A percentile compares a stretch with the other conserved stretches of the same genome.
Evolutionary conservation across 1,140 invertebrate genomes (phyloP).

Genomic region (Drosophila mauritiana): DNA sequence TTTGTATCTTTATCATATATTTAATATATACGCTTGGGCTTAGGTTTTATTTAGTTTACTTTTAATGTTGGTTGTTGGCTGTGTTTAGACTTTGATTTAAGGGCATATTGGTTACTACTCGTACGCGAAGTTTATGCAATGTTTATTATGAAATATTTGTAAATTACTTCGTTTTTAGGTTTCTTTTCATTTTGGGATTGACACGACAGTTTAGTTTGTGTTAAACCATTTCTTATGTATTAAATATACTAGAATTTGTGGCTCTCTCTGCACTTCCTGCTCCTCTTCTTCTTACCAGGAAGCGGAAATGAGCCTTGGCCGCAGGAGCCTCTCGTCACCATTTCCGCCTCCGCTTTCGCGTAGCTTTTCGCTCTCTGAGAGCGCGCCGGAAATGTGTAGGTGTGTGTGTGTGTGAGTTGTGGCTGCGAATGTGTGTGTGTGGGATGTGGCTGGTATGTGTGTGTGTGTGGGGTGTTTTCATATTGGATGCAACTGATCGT

Average conservation of each 20-base stretch:
- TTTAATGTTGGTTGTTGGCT: slow-evolving; percentile 59
- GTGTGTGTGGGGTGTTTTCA: slow-evolving; percentile 25
- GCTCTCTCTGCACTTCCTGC: slow-evolving; percentile 28
- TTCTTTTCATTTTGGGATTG: slow-evolving; percentile 59
- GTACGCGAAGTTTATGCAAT: slow-evolving; percentile 67
- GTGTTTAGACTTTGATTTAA: slow-evolving; percentile 77
- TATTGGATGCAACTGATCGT: slow-evolving; percentile 57
- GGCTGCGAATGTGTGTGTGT: slow-evolving; percentile 14
- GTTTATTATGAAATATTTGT: slow-evolving; percentile 64
- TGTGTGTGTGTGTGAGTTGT: slow-evolving; percentile 25
- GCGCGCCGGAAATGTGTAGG: slow-evolving; percentile 56
- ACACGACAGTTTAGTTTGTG: slow-evolving; percentile 46
- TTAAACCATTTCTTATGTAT: slow-evolving; percentile 56
- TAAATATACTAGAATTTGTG: slow-evolving; percentile 71
- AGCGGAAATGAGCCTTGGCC: slow-evolving; percentile 13
- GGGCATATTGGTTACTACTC: slow-evolving; percentile 76
- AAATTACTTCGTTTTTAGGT: slow-evolving; percentile 62
- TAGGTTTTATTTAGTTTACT: slow-evolving; percentile 48
- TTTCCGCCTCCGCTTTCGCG: slow-evolving; percentile 36
- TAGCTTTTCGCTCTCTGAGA: slow-evolving; percentile 64
- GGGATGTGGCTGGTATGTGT: slow-evolving; percentile 20
- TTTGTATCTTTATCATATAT: slow-evolving; percentile 51
- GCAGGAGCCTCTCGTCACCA: slow-evolving; percentile 4
- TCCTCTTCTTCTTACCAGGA: slow-evolving; percentile 9
- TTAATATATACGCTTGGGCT: slow-evolving; percentile 55